phyloP scores from a whole-genome alignment of 2,888 invertebrate species.

The Artemia sp. region DNA sequence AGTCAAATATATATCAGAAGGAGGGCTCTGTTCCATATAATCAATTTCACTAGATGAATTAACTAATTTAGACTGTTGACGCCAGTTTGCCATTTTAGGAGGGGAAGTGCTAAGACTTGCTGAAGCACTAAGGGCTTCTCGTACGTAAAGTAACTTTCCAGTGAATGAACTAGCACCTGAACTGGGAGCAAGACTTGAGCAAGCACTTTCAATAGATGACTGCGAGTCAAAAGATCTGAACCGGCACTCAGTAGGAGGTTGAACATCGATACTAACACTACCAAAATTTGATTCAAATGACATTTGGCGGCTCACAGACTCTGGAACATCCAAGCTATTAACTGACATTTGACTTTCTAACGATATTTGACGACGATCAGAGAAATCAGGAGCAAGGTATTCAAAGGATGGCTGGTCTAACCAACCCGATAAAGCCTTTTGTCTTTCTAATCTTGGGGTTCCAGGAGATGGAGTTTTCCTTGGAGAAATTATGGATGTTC shows the following conservation, averaged over 20 bases:
- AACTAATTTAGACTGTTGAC: not conserved
- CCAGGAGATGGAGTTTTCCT: constrained; percentile 19
- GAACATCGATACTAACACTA: not conserved
- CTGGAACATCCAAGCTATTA: constrained; percentile 20
- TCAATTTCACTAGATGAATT: constrained; percentile 13
- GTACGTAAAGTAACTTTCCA: constrained; percentile 17
- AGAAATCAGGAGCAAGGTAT: constrained; percentile 19
- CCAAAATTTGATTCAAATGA: not conserved
- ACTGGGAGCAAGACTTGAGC: constrained; percentile 13
- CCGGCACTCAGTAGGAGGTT: constrained; percentile 9
- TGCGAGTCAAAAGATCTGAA: constrained; percentile 2
- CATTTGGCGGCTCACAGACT: constrained; percentile 1
- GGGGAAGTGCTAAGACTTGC: constrained; percentile 22
- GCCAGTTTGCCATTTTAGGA: constrained; percentile 17
- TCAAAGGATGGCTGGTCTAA: constrained; percentile 21
- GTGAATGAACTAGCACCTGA: not conserved
- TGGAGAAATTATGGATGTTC: not conserved
- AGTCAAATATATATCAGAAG: constrained; percentile 21
- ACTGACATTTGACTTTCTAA: constrained; percentile 22
- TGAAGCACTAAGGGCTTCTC: constrained; percentile 20
- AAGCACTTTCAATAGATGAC: constrained; percentile 7
- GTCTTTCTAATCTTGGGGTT: constrained; percentile 21
- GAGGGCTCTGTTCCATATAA: constrained; percentile 18
- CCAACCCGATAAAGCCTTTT: constrained; percentile 22
- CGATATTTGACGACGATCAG: constrained; percentile 17